phyloP scores from a whole-genome alignment of 2,888 invertebrate genomes.

The Hartigia nigra region DNA sequence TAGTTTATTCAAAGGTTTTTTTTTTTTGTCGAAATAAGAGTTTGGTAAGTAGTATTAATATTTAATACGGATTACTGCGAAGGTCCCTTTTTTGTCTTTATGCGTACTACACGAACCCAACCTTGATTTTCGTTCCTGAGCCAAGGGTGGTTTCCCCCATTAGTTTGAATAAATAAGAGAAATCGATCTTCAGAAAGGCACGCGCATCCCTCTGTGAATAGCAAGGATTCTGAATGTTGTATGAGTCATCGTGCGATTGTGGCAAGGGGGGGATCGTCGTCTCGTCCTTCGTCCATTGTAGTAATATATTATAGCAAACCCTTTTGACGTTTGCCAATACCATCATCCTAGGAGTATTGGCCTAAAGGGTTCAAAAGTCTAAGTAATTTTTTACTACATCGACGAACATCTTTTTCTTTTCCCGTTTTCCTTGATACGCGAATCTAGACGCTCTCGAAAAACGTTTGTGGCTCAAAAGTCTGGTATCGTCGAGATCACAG shows the following conservation, averaged over 20 bases:
- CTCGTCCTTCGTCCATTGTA: neutral
- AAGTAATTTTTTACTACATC: neutral
- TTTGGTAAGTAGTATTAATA: neutral
- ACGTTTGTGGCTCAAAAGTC: neutral
- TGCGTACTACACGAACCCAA: neutral
- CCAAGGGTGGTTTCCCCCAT: neutral
- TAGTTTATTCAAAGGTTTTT: neutral
- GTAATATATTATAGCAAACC: neutral
- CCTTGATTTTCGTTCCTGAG: neutral
- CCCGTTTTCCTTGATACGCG: neutral
- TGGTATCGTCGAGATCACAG: neutral
- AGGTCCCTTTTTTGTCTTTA: neutral
- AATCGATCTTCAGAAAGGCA: neutral
- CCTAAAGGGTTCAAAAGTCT: neutral
- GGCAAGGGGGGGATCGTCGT: neutral
- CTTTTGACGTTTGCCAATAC: neutral
- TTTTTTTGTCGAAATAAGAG: neutral
- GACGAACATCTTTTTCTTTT: neutral
- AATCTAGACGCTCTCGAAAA: neutral
- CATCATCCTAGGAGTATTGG: neutral
- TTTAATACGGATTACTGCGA: neutral
- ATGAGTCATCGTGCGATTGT: too few relatives aligned
- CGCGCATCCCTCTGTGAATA: neutral
- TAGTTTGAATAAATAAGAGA: neutral
- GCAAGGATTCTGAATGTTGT: neutral